Evolutionary conservation across 2,888 invertebrate species (phyloP).

Genomic region (Synergus umbraculus): DNA sequence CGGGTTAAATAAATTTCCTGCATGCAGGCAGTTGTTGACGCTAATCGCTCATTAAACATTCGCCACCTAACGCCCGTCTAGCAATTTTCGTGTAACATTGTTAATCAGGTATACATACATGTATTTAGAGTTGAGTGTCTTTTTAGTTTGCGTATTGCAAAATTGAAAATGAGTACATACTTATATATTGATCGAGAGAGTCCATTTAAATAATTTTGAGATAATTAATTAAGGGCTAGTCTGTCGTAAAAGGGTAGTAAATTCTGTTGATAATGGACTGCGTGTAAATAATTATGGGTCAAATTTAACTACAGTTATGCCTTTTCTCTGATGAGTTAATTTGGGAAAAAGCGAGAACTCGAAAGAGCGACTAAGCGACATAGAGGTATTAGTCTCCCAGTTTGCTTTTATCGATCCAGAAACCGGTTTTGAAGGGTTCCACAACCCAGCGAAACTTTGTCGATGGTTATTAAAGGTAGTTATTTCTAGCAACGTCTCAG

Average conservation of each 20-base stretch:
- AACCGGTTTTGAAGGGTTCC: slow-evolving; percentile 38
- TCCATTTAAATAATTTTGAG: neutral
- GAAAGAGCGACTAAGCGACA: slow-evolving; percentile 8
- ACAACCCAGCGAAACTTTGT: slow-evolving; percentile 22
- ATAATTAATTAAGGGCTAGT: neutral
- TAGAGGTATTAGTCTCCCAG: slow-evolving; percentile 15
- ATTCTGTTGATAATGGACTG: slow-evolving; percentile 7
- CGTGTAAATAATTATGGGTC: neutral
- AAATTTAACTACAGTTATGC: neutral
- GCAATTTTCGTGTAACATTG: neutral
- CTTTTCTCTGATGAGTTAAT: slow-evolving; percentile 14
- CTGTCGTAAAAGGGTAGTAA: neutral
- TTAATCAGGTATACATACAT: neutral
- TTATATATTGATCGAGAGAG: too few species aligned
- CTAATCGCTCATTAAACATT: neutral
- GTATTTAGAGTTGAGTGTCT: neutral
- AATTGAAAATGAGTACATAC: too few species aligned
- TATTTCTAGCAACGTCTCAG: slow-evolving; percentile 23
- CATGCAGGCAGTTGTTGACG: neutral
- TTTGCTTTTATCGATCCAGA: slow-evolving; percentile 30
- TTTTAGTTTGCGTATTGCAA: too few species aligned
- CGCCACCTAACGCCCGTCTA: neutral
- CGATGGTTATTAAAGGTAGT: slow-evolving; percentile 33
- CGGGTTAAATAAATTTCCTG: slow-evolving; percentile 1
- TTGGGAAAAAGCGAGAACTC: slow-evolving; percentile 5